A percentile compares a stretch with the other conserved stretches of the same genome.
These are phyloP conservation scores for Caenorhabditis plicata DNA, from an alignment of 2,888 invertebrate genomes.

Conservation along the genomic window DNA sequence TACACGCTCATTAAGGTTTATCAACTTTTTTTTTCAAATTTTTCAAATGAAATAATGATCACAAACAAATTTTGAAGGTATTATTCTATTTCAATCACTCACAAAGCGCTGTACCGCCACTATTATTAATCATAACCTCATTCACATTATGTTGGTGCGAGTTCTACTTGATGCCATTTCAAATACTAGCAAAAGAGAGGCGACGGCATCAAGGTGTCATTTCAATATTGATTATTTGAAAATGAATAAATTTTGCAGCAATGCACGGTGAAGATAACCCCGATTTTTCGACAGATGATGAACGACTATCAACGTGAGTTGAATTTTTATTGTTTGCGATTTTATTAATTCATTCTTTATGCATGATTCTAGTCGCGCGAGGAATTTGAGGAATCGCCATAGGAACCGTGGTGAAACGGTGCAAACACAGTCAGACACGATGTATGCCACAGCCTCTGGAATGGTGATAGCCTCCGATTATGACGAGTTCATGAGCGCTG, in stretches of 20 bases:
- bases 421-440: neutral
- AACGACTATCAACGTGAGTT: slow-evolving; percentile 3
- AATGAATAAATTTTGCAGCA: slow-evolving; percentile 5
- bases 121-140: slow-evolving; percentile 52
- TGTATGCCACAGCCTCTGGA: slow-evolving; percentile 5
- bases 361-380: too few species aligned
- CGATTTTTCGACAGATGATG: slow-evolving; percentile 22
- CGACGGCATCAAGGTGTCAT: too few species aligned
- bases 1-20: slow-evolving; percentile 53
- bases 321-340: neutral
- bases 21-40: neutral
- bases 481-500: slow-evolving; percentile 39
- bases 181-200: slow-evolving; percentile 55
- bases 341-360: neutral
- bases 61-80: slow-evolving; percentile 17
- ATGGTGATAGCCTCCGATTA: slow-evolving; percentile 31
- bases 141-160: slow-evolving; percentile 58
- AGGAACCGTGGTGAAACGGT: too few species aligned
- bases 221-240: neutral
- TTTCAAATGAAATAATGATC: neutral
- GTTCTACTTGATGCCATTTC: slow-evolving; percentile 59
- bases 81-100: slow-evolving; percentile 35
- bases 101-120: slow-evolving; percentile 39
- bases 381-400: too few species aligned
- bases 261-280: slow-evolving; percentile 11